Evolutionary conservation across 2,797 vertebrate genomes (phyloP).

Genomic region (Lindbergichthys nudifrons): DNA sequence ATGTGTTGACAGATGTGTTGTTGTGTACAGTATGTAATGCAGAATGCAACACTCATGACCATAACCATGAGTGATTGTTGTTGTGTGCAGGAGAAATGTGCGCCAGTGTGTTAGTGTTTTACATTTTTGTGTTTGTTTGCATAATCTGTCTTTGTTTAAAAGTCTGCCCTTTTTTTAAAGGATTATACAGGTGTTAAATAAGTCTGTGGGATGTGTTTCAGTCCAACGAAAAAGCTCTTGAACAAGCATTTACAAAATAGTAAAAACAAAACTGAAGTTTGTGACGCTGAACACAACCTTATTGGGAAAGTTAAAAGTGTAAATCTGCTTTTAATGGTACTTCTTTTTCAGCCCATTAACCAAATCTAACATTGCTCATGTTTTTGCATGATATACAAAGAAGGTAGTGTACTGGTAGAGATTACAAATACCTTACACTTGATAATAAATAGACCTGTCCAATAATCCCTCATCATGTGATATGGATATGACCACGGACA

Average conservation of each 20-base stretch:
- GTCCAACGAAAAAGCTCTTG: background rate
- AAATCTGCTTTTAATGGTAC: background rate
- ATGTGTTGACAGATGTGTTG: conserved; percentile 46
- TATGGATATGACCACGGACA: too few relatives aligned
- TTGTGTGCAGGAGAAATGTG: conserved; percentile 37
- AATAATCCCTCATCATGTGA: too few relatives aligned
- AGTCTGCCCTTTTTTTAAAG: conserved; percentile 40
- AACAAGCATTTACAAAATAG: background rate
- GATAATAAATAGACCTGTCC: background rate
- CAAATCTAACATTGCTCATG: background rate
- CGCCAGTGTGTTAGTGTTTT: conserved; percentile 14
- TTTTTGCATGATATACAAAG: conserved; percentile 4
- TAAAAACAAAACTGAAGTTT: background rate
- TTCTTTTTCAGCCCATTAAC: conserved; percentile 3
- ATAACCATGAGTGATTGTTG: conserved; percentile 29
- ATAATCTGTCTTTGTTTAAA: conserved; percentile 30
- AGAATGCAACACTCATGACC: conserved; percentile 32
- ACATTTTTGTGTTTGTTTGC: background rate
- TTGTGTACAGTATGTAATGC: conserved; percentile 33
- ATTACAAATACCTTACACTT: conserved; percentile 3
- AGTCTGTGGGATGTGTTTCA: conserved; percentile 2
- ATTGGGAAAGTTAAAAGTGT: background rate
- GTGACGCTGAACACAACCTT: conserved; percentile 1
- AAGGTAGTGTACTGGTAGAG: conserved; percentile 10
- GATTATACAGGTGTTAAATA: conserved; percentile 21